Evolutionary conservation across 2,113 vertebrate genomes (phyloP), one percentile per base, ranked within the genome.

Genomic region (Crotalus horridus): DNA sequence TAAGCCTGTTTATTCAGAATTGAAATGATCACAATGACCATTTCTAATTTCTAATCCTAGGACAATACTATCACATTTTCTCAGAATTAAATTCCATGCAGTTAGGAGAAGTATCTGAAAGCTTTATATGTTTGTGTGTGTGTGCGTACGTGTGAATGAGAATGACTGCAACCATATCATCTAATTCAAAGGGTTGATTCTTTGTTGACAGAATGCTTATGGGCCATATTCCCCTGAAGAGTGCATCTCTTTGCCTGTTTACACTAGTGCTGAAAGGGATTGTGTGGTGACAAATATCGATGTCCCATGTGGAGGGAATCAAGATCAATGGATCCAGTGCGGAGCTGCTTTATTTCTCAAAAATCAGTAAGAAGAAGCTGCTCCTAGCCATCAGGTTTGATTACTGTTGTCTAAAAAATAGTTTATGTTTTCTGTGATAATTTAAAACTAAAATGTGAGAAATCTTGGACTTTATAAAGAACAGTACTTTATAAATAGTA

Each of bases 261-360:
- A 99, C 93, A 96, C 97, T 1, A 99, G 98, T 20, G 92, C 98
- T 0, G 99, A 99, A 95, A 97, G 99, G 93, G 97, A 98, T 51
- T 97, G 97, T 53, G 98, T 99, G 96, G 98, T 99, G 46, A 98
- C 98, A 87, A 99, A 98, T 90, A 97, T 99, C 43, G 97, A 98
- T 26, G 97, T 99, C 85, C 99, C 99, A 13, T 99, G 98, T 91
- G 98, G 98, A 87, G 96, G 97, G 58, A 98, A 96, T 96, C 98
- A 98, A 53, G 98, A 98, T 97, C 98, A 98, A 91, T 99, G 99
- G 99, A 98, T 99, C 94, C 99, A 99, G 39, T 98, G 98, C 11
- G 99, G 99, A 24, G 98, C 99, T 0, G 99, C 99, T 56, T 98
- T 99, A 13, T 99, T 99, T 96, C 98, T 99, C 55, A 99, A 98